Evolutionary conservation across 92 coral and sea anemone species (phyloP).

Genomic region (Desmophyllum pertusum): DNA sequence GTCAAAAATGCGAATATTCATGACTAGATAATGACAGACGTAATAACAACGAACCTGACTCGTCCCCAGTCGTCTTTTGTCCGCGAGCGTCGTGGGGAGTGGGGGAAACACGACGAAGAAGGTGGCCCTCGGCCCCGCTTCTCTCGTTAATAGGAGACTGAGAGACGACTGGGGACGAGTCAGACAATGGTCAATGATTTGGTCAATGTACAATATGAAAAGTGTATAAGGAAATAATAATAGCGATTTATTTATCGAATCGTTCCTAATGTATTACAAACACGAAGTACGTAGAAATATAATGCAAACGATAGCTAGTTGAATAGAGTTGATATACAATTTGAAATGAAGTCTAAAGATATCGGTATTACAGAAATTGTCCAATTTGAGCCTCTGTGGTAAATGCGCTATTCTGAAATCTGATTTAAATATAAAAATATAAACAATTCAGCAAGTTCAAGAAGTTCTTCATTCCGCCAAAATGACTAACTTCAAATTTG

Average conservation of each 20-base stretch:
- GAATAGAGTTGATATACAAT: not conserved
- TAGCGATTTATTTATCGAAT: not conserved
- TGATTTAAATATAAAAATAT: slow-evolving; percentile 5
- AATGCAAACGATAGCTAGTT: not conserved
- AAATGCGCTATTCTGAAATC: not conserved
- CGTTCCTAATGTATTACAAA: not conserved
- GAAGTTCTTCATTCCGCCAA: not conserved
- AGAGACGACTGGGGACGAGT: too few species aligned
- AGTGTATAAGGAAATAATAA: not conserved
- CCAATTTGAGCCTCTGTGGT: not conserved
- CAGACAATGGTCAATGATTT: too few species aligned
- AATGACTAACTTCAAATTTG: not conserved
- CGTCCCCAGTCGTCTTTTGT: too few species aligned
- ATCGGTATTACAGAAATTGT: not conserved
- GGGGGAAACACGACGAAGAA: too few species aligned
- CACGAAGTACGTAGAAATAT: not conserved
- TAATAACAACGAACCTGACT: not conserved
- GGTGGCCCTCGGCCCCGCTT: too few species aligned
- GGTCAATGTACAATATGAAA: not conserved
- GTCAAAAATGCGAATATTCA: slow-evolving; percentile 2
- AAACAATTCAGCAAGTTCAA: not conserved
- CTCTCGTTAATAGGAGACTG: too few species aligned
- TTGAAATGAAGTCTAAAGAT: not conserved
- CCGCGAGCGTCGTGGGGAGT: too few species aligned
- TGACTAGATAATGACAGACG: not conserved